Evolutionary conservation across 1,140 invertebrate genomes (phyloP).

Genomic region (Phocides pigmalion): DNA sequence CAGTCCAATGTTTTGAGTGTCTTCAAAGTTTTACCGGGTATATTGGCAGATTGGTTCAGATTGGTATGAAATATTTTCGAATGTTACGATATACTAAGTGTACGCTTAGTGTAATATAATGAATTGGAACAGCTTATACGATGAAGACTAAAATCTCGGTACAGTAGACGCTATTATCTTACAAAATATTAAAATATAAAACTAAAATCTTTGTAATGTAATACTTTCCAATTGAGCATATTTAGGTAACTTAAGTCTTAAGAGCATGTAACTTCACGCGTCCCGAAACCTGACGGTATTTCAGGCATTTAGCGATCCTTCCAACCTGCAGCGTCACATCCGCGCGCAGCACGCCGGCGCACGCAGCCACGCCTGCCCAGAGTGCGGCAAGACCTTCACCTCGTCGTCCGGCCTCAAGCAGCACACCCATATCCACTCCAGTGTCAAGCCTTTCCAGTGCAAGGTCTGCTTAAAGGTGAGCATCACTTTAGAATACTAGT

Average conservation of each 20-base stretch:
- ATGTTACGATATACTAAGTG: no score
- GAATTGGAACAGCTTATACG: no score
- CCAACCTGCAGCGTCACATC: conserved; percentile 98
- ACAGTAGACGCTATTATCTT: no score
- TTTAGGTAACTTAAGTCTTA: conserved; percentile 11
- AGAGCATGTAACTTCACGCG: conserved; percentile 49
- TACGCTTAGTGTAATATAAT: no score
- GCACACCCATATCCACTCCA: conserved; percentile 99
- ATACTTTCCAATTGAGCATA: conserved; percentile 2
- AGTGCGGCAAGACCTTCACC: conserved; percentile 99
- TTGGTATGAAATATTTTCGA: no score
- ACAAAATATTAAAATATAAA: no score
- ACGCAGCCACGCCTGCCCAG: conserved; percentile 96
- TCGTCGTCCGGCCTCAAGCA: conserved; percentile 99
- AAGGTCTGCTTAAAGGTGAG: conserved; percentile 93
- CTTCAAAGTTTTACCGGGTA: no score
- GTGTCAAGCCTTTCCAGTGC: conserved; percentile 98
- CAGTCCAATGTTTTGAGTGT: no score
- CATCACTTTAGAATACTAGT: no score
- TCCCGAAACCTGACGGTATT: conserved; percentile 80
- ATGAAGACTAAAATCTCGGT: no score
- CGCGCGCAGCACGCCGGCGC: conserved; percentile 96
- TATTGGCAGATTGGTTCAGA: no score
- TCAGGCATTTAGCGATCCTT: conserved; percentile 96
- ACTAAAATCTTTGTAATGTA: not conserved